Percentiles rank a stretch among this genome's conserved stretches.
phyloP scores from a whole-genome alignment of 2,113 vertebrate genomes.

The Sebastes schlegelii region DNA sequence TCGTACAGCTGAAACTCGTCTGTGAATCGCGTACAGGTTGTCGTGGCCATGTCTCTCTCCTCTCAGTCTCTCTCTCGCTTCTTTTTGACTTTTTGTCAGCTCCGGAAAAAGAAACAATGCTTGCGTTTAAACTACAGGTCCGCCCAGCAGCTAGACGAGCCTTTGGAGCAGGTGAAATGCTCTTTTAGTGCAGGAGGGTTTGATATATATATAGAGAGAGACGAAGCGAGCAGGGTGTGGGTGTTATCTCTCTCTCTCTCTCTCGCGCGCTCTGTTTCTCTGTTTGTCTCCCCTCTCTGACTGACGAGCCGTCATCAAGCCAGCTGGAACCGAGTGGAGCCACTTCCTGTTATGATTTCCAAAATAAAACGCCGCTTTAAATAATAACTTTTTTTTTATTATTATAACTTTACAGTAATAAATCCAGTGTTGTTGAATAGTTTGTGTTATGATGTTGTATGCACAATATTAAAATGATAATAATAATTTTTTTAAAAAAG shows the following conservation, averaged over 20 bases:
- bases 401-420: too few species aligned
- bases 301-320: conserved; percentile 39
- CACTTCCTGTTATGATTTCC: background rate
- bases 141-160: conserved; percentile 63
- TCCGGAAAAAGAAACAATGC: conserved; percentile 8
- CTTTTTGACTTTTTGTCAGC: conserved; percentile 41
- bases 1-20: conserved; percentile 97
- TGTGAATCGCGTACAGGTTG: conserved; percentile 95
- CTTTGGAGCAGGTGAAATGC: conserved; percentile 49
- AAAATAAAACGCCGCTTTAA: conserved; percentile 38
- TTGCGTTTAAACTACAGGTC: conserved; percentile 18
- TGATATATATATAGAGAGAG: conserved; percentile 15
- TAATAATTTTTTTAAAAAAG: too few species aligned
- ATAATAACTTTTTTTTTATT: background rate
- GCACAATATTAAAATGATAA: background rate
- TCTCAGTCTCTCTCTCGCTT: conserved; percentile 37
- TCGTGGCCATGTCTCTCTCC: conserved; percentile 89
- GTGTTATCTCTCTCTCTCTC: conserved; percentile 5
- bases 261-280: too few species aligned
- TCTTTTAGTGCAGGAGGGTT: conserved; percentile 33
- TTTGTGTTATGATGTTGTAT: background rate
- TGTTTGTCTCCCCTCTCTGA: conserved; percentile 45
- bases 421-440: background rate
- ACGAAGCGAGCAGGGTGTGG: conserved; percentile 27
- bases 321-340: accelerated